These are phyloP conservation scores for Litoditis marina DNA, from an alignment of 2,888 invertebrate species.

Conservation along the genomic window DNA sequence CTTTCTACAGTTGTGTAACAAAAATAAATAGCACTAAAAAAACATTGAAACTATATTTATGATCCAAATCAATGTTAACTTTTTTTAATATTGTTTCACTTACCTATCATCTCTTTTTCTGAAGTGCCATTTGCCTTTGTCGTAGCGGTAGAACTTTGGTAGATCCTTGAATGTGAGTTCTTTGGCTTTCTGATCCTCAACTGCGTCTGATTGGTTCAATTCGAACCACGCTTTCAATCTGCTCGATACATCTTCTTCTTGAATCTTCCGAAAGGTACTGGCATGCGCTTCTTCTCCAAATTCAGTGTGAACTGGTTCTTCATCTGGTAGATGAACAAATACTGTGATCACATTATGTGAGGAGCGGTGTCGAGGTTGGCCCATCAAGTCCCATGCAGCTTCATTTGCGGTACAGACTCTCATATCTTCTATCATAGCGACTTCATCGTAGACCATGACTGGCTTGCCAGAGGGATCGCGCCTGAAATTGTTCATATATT, in stretches of 20 bases:
- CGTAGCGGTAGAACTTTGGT: not conserved
- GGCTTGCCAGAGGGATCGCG: not conserved
- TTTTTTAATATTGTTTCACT: no score
- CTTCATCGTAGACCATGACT: constrained; percentile 10
- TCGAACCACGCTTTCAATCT: constrained; percentile 20
- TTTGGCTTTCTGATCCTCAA: not conserved
- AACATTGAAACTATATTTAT: no score
- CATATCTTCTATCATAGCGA: constrained; percentile 12
- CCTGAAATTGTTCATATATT: no score
- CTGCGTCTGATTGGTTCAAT: constrained; percentile 5
- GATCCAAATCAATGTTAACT: no score
- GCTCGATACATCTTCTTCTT: not conserved
- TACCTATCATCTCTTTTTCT: not conserved
- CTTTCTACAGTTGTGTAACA: no score
- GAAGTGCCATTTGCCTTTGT: not conserved
- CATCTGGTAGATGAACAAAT: constrained; percentile 15
- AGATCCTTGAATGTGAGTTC: constrained; percentile 2
- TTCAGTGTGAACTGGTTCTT: constrained; percentile 5
- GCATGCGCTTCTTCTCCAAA: not conserved
- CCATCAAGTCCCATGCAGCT: constrained; percentile 13
- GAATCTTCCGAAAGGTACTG: no score
- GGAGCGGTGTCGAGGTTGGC: constrained; percentile 7
- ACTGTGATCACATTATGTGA: constrained; percentile 13
- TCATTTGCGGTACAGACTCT: constrained; percentile 15
- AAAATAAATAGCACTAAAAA: no score